Conservation (phyloP, 2,797 vertebrate species). For the Columba guinea region DNA sequence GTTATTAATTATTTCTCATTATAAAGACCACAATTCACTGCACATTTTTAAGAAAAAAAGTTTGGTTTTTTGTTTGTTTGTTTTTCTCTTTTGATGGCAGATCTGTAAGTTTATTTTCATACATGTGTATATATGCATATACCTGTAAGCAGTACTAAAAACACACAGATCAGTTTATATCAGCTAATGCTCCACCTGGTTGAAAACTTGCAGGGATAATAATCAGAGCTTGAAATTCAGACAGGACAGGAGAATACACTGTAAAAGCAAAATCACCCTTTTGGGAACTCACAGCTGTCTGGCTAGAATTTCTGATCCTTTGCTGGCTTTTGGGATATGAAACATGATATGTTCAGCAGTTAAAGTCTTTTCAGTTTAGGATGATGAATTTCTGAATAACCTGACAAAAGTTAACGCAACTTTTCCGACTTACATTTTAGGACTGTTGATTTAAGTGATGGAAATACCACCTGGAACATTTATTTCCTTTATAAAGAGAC, state of each 20-base stretch:
- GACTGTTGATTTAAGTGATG: conserved; percentile 40
- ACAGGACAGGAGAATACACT: background rate
- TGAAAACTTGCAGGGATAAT: background rate
- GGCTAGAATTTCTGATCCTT: background rate
- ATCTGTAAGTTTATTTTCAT: background rate
- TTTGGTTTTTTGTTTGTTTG: background rate
- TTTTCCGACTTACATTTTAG: conserved; percentile 37
- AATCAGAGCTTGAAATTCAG: background rate
- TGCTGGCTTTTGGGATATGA: background rate
- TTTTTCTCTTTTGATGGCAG: background rate
- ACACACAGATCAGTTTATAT: background rate
- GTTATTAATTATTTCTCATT: background rate
- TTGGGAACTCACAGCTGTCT: background rate
- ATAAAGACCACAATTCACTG: background rate
- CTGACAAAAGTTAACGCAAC: conserved; percentile 32
- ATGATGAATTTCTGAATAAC: conserved; percentile 44
- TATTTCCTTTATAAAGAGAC: conserved; percentile 42
- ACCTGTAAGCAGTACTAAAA: background rate
- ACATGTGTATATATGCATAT: background rate
- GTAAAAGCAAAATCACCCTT: background rate
- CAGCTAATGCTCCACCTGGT: background rate
- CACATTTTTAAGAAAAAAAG: background rate
- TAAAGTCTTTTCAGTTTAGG: background rate
- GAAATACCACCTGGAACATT: conserved; percentile 21
- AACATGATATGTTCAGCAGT: background rate